phyloP scores from a whole-genome alignment of 2,797 vertebrate species.

The Schizopygopsis malacanthus region DNA sequence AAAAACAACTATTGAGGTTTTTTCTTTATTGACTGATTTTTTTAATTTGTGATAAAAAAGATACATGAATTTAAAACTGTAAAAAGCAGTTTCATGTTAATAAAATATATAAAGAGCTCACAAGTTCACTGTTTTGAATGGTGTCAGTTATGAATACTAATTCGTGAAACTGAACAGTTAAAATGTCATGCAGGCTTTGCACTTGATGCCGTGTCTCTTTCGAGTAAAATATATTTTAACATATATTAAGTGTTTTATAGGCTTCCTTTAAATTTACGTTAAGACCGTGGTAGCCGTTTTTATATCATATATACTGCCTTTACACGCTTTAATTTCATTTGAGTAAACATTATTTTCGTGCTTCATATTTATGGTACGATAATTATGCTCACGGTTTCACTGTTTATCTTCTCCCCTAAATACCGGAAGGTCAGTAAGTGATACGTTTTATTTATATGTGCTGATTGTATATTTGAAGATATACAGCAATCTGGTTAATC shows the following conservation, averaged over 20 bases:
- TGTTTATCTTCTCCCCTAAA: not conserved
- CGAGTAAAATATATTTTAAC: not conserved
- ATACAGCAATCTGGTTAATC: not conserved
- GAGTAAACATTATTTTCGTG: not conserved
- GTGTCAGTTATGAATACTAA: not conserved
- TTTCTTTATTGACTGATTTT: not conserved
- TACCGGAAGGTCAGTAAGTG: not conserved
- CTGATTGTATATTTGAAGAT: not conserved
- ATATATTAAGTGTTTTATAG: not conserved
- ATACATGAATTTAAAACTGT: not conserved
- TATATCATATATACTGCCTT: not conserved
- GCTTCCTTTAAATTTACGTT: not conserved
- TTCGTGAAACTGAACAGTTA: not conserved
- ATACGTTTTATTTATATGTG: not conserved
- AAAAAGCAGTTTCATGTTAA: not conserved
- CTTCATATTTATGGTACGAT: not conserved
- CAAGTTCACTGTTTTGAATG: not conserved
- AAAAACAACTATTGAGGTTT: not conserved
- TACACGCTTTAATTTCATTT: slow-evolving; percentile 12
- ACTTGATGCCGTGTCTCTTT: not conserved
- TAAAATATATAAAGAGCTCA: not conserved
- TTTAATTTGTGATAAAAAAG: not conserved
- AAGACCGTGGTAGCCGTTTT: not conserved
- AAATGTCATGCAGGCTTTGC: not conserved
- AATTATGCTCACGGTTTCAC: not conserved